phyloP scores from a whole-genome alignment of 2,797 vertebrate genomes.

The Syndactyla subalaris region DNA sequence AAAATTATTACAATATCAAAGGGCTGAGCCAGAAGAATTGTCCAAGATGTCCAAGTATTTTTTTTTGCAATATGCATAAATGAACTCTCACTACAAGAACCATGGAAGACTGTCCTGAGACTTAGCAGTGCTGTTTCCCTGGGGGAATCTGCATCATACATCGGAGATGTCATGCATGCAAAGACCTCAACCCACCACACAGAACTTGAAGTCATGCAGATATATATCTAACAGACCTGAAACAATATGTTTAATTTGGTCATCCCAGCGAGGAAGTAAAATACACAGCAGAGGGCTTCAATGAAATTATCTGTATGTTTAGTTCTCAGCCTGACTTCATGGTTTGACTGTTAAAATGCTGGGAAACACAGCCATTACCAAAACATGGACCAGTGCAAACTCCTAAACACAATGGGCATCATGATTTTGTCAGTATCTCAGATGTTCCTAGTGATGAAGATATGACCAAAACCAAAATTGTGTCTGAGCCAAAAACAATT shows the following conservation, averaged over 20 bases:
- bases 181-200: not conserved
- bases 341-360: not conserved
- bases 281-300: not conserved
- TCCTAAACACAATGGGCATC: not conserved
- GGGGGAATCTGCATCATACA: not conserved
- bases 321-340: not conserved
- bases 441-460: not conserved
- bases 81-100: fast-evolving
- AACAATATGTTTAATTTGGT: not conserved
- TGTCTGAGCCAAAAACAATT: not conserved
- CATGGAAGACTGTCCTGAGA: not conserved
- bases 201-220: not conserved
- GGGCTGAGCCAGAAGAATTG: not conserved
- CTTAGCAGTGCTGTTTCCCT: not conserved
- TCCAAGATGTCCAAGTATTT: not conserved
- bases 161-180: fast-evolving
- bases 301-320: not conserved
- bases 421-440: not conserved
- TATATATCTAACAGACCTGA: not conserved
- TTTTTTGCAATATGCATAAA: not conserved
- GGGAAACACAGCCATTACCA: not conserved
- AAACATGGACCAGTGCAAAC: not conserved
- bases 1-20: not conserved
- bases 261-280: not conserved
- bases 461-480: not conserved